Conservation (phyloP, 2,113 vertebrate genomes). For the Indicator maculatus region DNA sequence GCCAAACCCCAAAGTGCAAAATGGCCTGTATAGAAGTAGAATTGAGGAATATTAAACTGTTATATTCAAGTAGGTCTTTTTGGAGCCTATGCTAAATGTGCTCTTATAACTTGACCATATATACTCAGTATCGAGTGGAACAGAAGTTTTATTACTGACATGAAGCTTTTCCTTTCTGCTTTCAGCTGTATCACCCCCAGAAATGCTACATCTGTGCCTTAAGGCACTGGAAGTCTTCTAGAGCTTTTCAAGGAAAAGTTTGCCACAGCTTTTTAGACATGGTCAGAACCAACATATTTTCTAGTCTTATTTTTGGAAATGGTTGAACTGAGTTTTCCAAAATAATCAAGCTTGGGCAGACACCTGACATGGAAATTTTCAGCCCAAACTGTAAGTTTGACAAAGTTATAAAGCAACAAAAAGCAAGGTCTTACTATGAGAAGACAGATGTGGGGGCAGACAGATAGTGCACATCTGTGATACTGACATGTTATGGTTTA, state of each 20-base stretch:
- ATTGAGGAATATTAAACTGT: not conserved
- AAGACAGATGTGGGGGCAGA: not conserved
- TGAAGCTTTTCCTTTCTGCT: not conserved
- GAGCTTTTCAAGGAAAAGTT: constrained; percentile 28
- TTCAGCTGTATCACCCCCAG: not conserved
- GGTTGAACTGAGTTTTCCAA: constrained; percentile 52
- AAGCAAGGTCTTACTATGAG: not conserved
- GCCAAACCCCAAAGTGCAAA: not conserved
- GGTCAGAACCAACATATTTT: constrained; percentile 50
- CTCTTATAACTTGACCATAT: not conserved
- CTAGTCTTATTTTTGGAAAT: constrained; percentile 63
- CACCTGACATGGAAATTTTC: constrained; percentile 50
- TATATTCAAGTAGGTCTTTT: not conserved
- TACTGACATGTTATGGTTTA: not conserved
- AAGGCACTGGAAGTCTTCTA: not conserved
- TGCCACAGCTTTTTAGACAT: constrained; percentile 31
- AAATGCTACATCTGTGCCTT: not conserved
- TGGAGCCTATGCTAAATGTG: not conserved
- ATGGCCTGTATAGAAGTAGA: not conserved
- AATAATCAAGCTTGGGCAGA: constrained; percentile 52
- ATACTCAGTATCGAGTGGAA: not conserved
- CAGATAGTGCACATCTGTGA: not conserved
- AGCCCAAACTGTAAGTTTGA: not conserved
- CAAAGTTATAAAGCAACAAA: not conserved
- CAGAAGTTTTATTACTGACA: not conserved